A percentile compares a stretch with the other conserved stretches of the same genome.
Evolutionary conservation across 2,797 vertebrate genomes (phyloP).

Genomic region (Morelia viridis): DNA sequence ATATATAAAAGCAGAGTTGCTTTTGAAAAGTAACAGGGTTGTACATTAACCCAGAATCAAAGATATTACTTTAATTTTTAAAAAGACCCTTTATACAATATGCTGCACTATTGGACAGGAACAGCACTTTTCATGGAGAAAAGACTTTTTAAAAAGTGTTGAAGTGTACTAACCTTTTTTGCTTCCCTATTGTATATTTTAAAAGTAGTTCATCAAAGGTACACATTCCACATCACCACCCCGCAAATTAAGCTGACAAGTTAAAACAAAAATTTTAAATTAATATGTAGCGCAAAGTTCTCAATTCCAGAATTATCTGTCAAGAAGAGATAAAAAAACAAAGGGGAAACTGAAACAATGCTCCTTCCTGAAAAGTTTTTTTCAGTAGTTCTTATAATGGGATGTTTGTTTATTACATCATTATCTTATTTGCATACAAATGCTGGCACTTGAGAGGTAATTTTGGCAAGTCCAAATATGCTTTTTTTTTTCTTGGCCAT

Average conservation of each 20-base stretch:
- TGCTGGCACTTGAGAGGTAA: background rate
- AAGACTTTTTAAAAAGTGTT: background rate
- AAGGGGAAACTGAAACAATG: background rate
- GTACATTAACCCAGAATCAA: background rate
- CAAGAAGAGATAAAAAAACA: constrained; percentile 26
- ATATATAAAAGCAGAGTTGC: background rate
- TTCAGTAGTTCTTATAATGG: background rate
- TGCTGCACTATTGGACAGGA: background rate
- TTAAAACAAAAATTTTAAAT: constrained; percentile 49
- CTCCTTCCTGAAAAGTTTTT: background rate
- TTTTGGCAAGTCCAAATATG: background rate
- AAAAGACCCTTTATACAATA: background rate
- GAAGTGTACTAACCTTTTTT: background rate
- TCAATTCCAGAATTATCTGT: constrained; percentile 42
- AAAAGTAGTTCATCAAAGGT: constrained; percentile 32
- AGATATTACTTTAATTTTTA: background rate
- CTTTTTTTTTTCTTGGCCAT: too few species aligned
- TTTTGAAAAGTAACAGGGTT: background rate
- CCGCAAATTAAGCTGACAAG: background rate
- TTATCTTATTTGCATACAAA: background rate
- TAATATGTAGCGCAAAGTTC: constrained; percentile 39
- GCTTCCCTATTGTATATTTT: constrained; percentile 19
- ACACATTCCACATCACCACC: constrained; percentile 5
- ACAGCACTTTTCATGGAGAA: background rate
- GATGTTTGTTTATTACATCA: too few species aligned